Evolutionary conservation across 2,113 vertebrate genomes (phyloP).

Genomic region (Dicentrarchus labrax): DNA sequence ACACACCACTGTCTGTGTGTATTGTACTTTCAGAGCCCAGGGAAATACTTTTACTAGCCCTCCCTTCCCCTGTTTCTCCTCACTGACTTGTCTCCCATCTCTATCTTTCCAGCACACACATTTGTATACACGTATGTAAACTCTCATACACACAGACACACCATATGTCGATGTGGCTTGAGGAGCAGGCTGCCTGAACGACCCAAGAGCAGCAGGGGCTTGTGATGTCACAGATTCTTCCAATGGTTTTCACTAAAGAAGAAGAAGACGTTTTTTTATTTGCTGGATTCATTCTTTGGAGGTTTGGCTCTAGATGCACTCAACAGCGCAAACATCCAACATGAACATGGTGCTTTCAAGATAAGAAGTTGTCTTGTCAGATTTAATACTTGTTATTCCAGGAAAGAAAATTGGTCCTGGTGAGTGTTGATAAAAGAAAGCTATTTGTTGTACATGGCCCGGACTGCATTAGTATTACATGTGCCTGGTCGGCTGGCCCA

Average conservation of each 20-base stretch:
- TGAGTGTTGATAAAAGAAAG: constrained; percentile 41
- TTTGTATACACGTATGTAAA: constrained; percentile 49
- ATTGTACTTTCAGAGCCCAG: constrained; percentile 60
- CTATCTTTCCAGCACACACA: constrained; percentile 28
- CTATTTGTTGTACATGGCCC: constrained; percentile 42
- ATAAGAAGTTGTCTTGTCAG: constrained; percentile 11
- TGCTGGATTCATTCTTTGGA: constrained; percentile 10
- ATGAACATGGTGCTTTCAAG: background rate
- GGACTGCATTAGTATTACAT: constrained; percentile 24
- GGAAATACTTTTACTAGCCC: constrained; percentile 65
- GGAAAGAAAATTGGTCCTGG: constrained; percentile 16
- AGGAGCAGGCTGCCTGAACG: background rate
- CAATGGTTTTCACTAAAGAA: background rate
- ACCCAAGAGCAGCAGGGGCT: background rate
- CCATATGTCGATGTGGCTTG: constrained; percentile 13
- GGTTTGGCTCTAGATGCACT: background rate
- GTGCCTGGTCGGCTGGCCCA: constrained; percentile 20
- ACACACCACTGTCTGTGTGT: constrained; percentile 67
- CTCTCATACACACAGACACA: constrained; percentile 25
- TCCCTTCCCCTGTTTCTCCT: constrained; percentile 16
- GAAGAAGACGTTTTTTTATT: constrained; percentile 1
- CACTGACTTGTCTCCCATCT: constrained; percentile 34
- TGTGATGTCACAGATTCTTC: background rate
- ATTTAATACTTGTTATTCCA: constrained; percentile 31
- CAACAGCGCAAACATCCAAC: constrained; percentile 19